Percentiles rank a stretch among this genome's conserved stretches.
Conservation (phyloP, 2,113 vertebrate species). For the Microcebus tavaratra region DNA sequence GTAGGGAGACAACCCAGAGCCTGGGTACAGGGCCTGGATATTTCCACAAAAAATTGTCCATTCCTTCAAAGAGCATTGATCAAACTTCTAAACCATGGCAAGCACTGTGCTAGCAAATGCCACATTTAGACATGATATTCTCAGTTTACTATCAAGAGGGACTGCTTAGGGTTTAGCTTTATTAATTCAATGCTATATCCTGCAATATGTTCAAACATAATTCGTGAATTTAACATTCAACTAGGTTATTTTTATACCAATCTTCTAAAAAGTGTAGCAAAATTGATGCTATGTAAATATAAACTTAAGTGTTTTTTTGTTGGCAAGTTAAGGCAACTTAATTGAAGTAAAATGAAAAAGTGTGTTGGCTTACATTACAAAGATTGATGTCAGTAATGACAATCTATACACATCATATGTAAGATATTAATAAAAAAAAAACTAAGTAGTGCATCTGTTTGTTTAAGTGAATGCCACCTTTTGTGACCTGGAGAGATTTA, state of each 20-base stretch:
- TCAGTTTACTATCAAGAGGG: background rate
- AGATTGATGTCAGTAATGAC: constrained; percentile 35
- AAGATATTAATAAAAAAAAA: constrained; percentile 60
- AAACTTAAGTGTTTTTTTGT: constrained; percentile 25
- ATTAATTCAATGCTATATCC: background rate
- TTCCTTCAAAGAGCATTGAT: background rate
- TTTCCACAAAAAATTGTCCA: background rate
- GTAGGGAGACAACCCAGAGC: background rate
- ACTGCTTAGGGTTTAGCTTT: background rate
- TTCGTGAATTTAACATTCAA: background rate
- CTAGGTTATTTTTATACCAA: constrained; percentile 48
- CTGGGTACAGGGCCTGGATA: background rate
- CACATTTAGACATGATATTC: background rate
- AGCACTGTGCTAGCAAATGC: background rate
- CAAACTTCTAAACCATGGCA: background rate
- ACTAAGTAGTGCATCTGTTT: background rate
- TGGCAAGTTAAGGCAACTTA: constrained; percentile 29
- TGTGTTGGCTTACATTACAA: background rate
- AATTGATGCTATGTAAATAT: constrained; percentile 20
- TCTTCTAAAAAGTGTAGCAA: constrained; percentile 31
- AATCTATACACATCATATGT: constrained; percentile 24
- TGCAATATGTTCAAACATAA: background rate
- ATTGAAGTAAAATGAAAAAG: constrained; percentile 59
- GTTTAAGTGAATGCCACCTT: constrained; percentile 36
- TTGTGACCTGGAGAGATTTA: constrained; percentile 45